phyloP scores from a whole-genome alignment of 2,113 vertebrate species.

The Oreochromis tanganicae region DNA sequence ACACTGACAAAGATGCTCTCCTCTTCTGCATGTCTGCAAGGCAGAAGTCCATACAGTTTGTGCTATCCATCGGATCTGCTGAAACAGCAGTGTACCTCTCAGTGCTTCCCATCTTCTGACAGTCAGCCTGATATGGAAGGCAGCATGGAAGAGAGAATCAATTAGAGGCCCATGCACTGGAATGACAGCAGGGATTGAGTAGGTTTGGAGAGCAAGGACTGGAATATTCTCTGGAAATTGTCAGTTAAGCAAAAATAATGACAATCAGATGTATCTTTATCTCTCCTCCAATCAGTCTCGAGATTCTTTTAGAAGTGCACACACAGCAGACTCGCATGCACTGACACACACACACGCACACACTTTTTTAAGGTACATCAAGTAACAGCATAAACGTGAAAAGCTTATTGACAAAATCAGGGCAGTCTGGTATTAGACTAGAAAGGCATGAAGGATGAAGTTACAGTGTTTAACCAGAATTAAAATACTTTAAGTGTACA shows the following conservation, averaged over 20 bases:
- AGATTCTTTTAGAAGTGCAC: not conserved
- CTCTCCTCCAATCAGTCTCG: conserved; percentile 6
- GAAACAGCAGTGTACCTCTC: conserved; percentile 46
- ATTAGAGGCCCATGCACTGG: conserved; percentile 46
- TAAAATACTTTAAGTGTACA: not conserved
- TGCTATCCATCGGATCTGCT: conserved; percentile 56
- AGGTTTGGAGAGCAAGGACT: conserved; percentile 6
- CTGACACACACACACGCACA: not conserved
- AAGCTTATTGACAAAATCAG: not conserved
- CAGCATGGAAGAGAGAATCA: conserved; percentile 50
- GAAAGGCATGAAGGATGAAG: not conserved
- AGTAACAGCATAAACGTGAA: not conserved
- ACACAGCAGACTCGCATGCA: not conserved
- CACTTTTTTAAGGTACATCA: not conserved
- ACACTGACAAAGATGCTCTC: not conserved
- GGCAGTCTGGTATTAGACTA: not conserved
- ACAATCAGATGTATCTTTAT: conserved; percentile 24
- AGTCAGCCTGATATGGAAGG: conserved; percentile 43
- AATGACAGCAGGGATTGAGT: conserved; percentile 31
- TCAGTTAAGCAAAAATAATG: conserved; percentile 34
- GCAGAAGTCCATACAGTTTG: conserved; percentile 1
- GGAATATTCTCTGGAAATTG: conserved; percentile 36
- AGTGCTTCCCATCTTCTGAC: conserved; percentile 43
- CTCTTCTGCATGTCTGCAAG: not conserved
- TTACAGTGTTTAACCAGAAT: not conserved